Percentiles rank a stretch among this genome's conserved stretches.
Conservation (phyloP, 2,888 invertebrate genomes). For the Petrolisthes cinctipes region DNA sequence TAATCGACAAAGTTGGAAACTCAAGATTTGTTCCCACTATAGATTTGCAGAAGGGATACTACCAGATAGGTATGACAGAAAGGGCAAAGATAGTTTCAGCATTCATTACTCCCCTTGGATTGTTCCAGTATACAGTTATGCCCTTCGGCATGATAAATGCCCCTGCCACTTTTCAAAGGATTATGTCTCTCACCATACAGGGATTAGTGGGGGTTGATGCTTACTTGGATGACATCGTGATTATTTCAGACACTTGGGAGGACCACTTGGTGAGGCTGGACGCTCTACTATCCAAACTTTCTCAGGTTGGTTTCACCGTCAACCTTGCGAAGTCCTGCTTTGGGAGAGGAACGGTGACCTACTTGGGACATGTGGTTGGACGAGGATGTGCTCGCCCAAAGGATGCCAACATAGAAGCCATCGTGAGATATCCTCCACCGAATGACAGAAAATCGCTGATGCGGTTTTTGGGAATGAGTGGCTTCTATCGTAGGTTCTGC, state of each 20-base stretch:
- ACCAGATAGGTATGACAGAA: not conserved
- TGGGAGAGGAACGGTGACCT: no score
- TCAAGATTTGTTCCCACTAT: not conserved
- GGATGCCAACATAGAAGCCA: not conserved
- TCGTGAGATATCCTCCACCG: not conserved
- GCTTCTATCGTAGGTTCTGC: not conserved
- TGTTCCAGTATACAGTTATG: conserved; percentile 10
- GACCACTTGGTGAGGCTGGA: not conserved
- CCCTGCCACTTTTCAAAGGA: no score
- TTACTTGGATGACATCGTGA: not conserved
- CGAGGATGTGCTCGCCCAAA: not conserved
- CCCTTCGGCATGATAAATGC: conserved; percentile 1
- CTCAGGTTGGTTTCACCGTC: not conserved
- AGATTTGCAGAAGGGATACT: not conserved
- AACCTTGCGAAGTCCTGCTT: conserved; percentile 8
- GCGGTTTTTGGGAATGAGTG: not conserved
- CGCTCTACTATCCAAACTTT: not conserved
- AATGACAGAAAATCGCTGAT: not conserved
- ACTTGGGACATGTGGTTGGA: not conserved
- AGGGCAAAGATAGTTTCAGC: conserved; percentile 4
- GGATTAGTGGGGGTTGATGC: not conserved
- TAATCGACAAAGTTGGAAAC: not conserved
- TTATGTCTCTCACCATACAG: not conserved
- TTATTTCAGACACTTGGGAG: conserved; percentile 1
- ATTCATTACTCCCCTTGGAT: not conserved